phyloP scores from a whole-genome alignment of 2,888 invertebrate genomes.

The Operophtera brumata region DNA sequence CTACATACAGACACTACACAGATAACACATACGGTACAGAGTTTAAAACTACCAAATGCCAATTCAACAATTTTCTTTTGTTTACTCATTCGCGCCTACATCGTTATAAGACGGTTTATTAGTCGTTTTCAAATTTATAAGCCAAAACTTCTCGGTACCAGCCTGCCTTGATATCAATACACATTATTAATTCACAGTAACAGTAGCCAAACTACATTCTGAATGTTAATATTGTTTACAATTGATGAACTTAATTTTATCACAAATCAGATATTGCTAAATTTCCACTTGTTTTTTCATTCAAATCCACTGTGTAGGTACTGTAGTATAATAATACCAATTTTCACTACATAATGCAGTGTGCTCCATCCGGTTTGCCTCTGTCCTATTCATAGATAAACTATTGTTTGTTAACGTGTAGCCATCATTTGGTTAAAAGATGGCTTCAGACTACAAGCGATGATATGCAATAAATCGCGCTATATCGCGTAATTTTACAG shows the following conservation, averaged over 20 bases:
- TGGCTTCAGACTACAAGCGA: no score
- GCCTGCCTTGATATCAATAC: neutral
- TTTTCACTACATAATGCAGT: neutral
- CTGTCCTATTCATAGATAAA: neutral
- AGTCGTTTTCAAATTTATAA: no score
- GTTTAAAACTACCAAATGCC: no score
- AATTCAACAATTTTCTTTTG: no score
- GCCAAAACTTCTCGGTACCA: neutral
- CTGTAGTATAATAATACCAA: constrained; percentile 4
- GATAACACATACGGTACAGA: no score
- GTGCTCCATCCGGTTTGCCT: constrained; percentile 1
- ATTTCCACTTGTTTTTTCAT: constrained; percentile 5
- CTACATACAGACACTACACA: no score
- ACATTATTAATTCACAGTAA: neutral
- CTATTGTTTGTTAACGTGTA: neutral
- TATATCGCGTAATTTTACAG: no score
- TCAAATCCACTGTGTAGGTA: neutral
- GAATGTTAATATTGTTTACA: neutral
- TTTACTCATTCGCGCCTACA: no score
- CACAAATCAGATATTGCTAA: constrained; percentile 13
- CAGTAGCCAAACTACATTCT: neutral
- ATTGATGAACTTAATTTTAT: constrained; percentile 14
- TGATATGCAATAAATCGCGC: no score
- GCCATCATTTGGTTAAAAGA: no score
- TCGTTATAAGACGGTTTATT: no score